These are phyloP conservation scores for Galerucella nymphaeae DNA, from an alignment of 2,888 invertebrate species.

Conservation along the genomic window DNA sequence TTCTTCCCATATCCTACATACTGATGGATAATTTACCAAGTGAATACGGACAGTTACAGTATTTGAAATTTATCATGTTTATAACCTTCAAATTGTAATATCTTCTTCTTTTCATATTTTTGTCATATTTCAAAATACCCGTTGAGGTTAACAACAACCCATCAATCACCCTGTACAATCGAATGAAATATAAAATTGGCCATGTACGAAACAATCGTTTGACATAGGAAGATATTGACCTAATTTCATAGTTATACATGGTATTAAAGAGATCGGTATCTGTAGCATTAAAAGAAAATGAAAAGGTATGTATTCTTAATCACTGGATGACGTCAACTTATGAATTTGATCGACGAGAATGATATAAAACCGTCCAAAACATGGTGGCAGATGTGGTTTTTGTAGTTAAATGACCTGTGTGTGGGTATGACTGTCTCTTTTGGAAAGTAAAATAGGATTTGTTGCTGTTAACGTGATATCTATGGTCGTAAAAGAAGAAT, in stretches of 20 bases:
- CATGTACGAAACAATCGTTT: slow-evolving; percentile 3
- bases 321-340: slow-evolving; percentile 1
- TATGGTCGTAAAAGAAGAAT: no score
- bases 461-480: no score
- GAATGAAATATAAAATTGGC: not conserved
- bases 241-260: slow-evolving; percentile 9
- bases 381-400: slow-evolving; percentile 7
- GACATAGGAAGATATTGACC: slow-evolving; percentile 10
- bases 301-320: slow-evolving; percentile 11
- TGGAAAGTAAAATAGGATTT: not conserved
- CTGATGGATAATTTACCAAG: no score
- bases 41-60: no score
- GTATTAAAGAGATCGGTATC: slow-evolving; percentile 14
- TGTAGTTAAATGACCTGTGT: slow-evolving; percentile 10
- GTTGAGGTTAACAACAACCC: not conserved
- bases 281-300: not conserved
- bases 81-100: no score
- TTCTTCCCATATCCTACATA: no score
- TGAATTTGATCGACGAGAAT: not conserved
- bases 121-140: not conserved
- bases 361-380: not conserved
- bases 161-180: not conserved
- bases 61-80: no score
- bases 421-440: not conserved
- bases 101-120: not conserved